Base-by-base conservation (phyloP, 2,888 invertebrate genomes). In the Cephus spinipes region DNA sequence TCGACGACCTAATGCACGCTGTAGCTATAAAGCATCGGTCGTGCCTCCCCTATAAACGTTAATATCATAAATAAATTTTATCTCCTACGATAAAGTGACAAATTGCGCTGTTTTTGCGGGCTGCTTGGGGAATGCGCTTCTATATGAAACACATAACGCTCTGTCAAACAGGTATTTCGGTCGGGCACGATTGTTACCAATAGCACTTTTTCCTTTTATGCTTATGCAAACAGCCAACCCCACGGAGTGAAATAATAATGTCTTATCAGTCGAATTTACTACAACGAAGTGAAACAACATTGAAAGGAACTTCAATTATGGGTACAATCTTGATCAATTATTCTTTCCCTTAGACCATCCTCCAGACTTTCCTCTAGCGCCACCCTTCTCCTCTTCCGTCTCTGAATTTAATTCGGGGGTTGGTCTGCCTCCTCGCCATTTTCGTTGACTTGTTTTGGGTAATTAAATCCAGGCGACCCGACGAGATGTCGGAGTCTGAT, bases 401-500 rank as follows among this genome's bases (percentile, higher is more conserved):
- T 55, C 9, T 9, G 23, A 55, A 55, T 23, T 55, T 55, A 55
- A 55, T 23, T 9, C 55, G 23, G 23, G 55, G 55, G 1, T 23
- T 9, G 40, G 23, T 55, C 55, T 23, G 55, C 55, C 23, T 55
- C 2, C 23, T 23, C 55, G 55, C 23, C 55, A 55, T 55, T 33
- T 82, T 83, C 81, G 82, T 77, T 83, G 81, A 84, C 85, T 87
- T 84, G 85, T 85, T 85, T 87, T 87, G 86, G 86, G 84, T 87
- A 87, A 87, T 87, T 88, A 87, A 87, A 87, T 87, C 83, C 84
- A 79, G 84, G 84, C 82, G 82, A 82, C 84, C 85, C 84, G 81
- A 84, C 85, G 86, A 83, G 86, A 87, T 86, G 87, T 87, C 87
- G 85, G 86, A 86, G 84, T 77, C 86, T 87, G 87, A 87, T 87